Percentiles rank a stretch among this genome's conserved stretches.
Evolutionary conservation across 2,888 invertebrate species (phyloP).

Genomic region (Chorisops tibialis): DNA sequence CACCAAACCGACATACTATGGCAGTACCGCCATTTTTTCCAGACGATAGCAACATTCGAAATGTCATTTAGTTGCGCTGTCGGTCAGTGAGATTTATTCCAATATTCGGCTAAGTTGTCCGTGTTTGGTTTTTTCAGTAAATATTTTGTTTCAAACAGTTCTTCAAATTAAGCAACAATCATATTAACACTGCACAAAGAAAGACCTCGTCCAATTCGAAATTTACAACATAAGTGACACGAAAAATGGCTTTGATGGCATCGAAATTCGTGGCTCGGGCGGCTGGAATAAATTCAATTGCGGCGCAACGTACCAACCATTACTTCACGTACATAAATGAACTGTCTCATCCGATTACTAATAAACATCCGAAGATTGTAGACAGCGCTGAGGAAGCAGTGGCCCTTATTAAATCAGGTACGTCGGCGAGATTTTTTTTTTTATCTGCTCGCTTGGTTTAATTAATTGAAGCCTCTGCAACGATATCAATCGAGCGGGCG

Average conservation of each 20-base stretch:
- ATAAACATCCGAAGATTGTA: constrained; percentile 68
- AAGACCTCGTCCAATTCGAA: not conserved
- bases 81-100: too few species aligned
- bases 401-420: constrained; percentile 76
- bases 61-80: too few species aligned
- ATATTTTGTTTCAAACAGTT: too few species aligned
- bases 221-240: not conserved
- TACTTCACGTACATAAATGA: constrained; percentile 79
- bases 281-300: constrained; percentile 28
- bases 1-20: too few species aligned
- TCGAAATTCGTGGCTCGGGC: constrained; percentile 31
- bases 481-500: not conserved
- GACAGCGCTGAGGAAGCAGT: constrained; percentile 72
- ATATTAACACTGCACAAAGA: too few species aligned
- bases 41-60: too few species aligned
- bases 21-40: too few species aligned
- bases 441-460: constrained; percentile 1
- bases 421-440: constrained; percentile 39
- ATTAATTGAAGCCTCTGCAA: constrained; percentile 14
- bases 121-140: too few species aligned
- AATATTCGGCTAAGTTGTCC: too few species aligned
- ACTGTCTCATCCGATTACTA: constrained; percentile 74
- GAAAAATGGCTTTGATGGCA: constrained; percentile 32
- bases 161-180: too few species aligned
- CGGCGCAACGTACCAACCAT: constrained; percentile 40